Evolutionary conservation across 37 sponge, comb jelly and placozoan species (phyloP), one percentile per base, ranked within the genome.

Genomic region (Hormiphora californensis): DNA sequence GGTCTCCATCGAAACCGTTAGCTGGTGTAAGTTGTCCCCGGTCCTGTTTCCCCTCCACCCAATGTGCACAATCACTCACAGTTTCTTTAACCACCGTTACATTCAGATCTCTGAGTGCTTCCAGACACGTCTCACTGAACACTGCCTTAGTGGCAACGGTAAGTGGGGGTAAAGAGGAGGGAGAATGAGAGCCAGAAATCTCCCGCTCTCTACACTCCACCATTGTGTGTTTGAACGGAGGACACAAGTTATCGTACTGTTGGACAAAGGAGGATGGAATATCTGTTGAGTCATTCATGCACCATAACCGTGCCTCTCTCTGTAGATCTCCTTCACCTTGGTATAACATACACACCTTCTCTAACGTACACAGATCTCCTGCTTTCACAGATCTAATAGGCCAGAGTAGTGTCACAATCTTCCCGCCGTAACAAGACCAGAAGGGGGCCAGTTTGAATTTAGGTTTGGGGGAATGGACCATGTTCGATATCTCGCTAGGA

Each of bases 381-480:
- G 31, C 34, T 34, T 41, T 34, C 7, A 87, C 63, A 39, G 36
- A 44, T 25, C 35, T 63, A 22, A 87, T 19, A 0, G 87, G 87
- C 87, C 87, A 87, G 19, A 87, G 22, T 35, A 87, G 41, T 23
- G 63, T 63, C 53, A 87, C 19, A 25, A 87, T 41, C 40, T 46
- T 87, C 32, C 87, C 87, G 19, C 81, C 81, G 25, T 73, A 73
- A 40, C 81, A 73, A 41, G 81, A 73, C 81, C 81, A 73, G 46
- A 73, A 73, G 3, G 81, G 81, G 25, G 81, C 81, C 5, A 73
- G 46, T 73, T 33, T 39, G 25, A 73, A 73, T 1, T 27, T 43
- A 11, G 81, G 81, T n/a, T 19, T 87, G 22, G 40, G 30, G 35
- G 32, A 54, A 22, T 63, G 63, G 53, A 87, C 54, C 54, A 49